These are phyloP conservation scores for Galendromus occidentalis DNA, from an alignment of 1,140 invertebrate genomes.

Conservation along the genomic window DNA sequence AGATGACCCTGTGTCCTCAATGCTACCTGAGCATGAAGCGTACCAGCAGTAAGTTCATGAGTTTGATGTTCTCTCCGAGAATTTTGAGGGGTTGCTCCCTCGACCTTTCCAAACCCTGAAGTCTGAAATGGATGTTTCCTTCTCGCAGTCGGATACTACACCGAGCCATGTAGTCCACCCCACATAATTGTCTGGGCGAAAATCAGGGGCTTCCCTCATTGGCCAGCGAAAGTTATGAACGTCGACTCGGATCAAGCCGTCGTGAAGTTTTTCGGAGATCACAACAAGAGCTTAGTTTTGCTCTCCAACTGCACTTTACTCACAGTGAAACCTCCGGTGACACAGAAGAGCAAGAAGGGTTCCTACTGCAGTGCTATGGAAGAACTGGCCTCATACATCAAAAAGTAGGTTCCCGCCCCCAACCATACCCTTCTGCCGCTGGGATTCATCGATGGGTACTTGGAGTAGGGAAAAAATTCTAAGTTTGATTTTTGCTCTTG, in stretches of 20 bases:
- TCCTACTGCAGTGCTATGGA: slow-evolving; percentile 2
- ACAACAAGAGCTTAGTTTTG: background rate
- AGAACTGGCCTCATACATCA: background rate
- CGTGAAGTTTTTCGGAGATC: slow-evolving; percentile 3
- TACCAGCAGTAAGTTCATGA: background rate
- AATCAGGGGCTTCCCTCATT: slow-evolving; percentile 3
- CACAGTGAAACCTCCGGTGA: background rate
- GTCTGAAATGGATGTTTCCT: background rate
- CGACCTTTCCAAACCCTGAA: no score
- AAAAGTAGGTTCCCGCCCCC: background rate
- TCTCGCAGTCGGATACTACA: background rate
- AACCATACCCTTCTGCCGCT: no score
- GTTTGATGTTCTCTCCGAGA: background rate
- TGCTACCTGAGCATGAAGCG: background rate
- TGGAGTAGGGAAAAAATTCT: no score
- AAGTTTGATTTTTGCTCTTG: background rate
- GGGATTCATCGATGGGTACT: no score
- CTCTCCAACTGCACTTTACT: background rate
- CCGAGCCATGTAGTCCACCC: background rate
- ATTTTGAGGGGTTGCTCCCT: background rate
- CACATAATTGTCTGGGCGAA: slow-evolving; percentile 8
- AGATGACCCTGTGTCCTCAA: slow-evolving; percentile 3
- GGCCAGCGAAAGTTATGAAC: background rate
- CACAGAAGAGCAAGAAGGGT: slow-evolving; percentile 6
- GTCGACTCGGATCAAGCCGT: background rate